Evolutionary conservation across 92 coral and sea anemone genomes (phyloP).

Genomic region (Plumapathes pennacea): DNA sequence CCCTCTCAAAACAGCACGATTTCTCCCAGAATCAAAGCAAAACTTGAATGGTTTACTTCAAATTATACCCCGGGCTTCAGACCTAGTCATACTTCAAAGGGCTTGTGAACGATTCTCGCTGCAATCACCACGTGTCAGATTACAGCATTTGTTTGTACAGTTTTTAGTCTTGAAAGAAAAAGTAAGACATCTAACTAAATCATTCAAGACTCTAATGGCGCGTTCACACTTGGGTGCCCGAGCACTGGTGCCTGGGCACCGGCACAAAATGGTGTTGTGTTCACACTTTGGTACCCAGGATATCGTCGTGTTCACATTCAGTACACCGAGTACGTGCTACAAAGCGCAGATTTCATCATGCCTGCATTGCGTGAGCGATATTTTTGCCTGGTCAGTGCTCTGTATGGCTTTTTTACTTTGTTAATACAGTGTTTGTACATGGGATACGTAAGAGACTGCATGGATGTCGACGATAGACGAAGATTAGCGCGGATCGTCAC

Average conservation of each 20-base stretch:
- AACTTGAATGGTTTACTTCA: no score
- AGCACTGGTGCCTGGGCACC: slow-evolving; percentile 44
- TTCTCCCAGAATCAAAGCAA: no score
- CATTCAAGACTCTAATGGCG: no score
- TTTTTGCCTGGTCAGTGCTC: slow-evolving; percentile 26
- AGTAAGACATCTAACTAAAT: no score
- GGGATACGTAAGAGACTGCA: slow-evolving; percentile 20
- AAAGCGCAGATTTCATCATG: slow-evolving; percentile 18
- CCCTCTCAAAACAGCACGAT: no score
- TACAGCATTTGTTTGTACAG: no score
- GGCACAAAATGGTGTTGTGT: slow-evolving; percentile 31
- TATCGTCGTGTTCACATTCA: slow-evolving; percentile 19
- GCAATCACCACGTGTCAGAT: no score
- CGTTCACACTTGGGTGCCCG: slow-evolving; percentile 21
- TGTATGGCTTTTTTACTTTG: slow-evolving; percentile 19
- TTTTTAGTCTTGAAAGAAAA: no score
- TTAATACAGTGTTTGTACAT: slow-evolving; percentile 15
- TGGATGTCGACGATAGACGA: slow-evolving; percentile 30
- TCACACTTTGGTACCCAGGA: slow-evolving; percentile 21
- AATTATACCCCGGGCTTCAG: no score
- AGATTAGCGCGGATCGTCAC: slow-evolving; percentile 34
- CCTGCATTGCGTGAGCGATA: slow-evolving; percentile 26
- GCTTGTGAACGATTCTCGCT: no score
- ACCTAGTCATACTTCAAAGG: no score
- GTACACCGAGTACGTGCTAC: slow-evolving; percentile 9